Conservation (phyloP, 1,140 invertebrate species). For the Helicoverpa zea region DNA sequence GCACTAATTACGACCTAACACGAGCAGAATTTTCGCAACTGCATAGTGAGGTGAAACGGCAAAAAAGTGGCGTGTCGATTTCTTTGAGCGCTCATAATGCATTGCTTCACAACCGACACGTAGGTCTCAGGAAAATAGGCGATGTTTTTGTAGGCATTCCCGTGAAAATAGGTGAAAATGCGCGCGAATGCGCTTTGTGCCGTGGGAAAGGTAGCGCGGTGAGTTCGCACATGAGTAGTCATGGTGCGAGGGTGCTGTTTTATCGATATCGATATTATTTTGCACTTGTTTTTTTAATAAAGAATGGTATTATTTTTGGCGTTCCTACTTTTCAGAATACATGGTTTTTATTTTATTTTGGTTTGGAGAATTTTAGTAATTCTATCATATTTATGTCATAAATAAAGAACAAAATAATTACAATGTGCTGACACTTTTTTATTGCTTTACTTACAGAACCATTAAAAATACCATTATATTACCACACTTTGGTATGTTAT, state of each 20-base stretch:
- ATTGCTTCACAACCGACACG: slow-evolving; percentile 64
- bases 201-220: slow-evolving; percentile 69
- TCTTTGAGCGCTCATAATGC: slow-evolving; percentile 58
- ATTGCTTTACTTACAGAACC: too few species aligned
- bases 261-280: slow-evolving; percentile 58
- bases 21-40: slow-evolving; percentile 55
- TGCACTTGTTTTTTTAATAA: not conserved
- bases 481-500: not conserved
- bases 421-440: too few species aligned
- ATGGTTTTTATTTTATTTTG: too few species aligned
- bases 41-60: slow-evolving; percentile 57
- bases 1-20: slow-evolving; percentile 33
- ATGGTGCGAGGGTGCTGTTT: slow-evolving; percentile 42
- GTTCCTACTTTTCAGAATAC: too few species aligned
- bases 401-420: too few species aligned
- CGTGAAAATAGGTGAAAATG: slow-evolving; percentile 83
- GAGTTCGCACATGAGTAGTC: slow-evolving; percentile 60
- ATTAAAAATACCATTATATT: not conserved
- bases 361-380: too few species aligned
- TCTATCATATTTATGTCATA: too few species aligned
- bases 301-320: too few species aligned
- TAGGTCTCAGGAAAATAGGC: slow-evolving; percentile 69
- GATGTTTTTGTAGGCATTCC: slow-evolving; percentile 70
- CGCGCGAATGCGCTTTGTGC: slow-evolving; percentile 62
- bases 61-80: slow-evolving; percentile 70